Base-by-base conservation (phyloP, 1,140 invertebrate genomes). In the Hypothenemus hampei region DNA sequence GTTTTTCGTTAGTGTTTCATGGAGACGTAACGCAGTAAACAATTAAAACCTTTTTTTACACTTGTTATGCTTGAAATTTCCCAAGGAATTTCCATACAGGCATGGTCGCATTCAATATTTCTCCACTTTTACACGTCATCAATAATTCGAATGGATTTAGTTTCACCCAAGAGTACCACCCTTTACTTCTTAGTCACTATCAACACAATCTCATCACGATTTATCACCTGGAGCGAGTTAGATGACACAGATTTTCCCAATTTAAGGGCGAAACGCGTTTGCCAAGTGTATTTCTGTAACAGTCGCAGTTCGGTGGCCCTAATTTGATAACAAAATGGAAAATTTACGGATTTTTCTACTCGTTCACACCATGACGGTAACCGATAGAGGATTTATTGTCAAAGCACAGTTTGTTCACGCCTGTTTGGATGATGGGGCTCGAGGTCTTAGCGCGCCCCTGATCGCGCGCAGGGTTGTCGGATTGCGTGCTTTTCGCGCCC, bases 341-440 rank as follows among this genome's bases (percentile, higher is more conserved):
- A 39, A 39, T 15, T n/a, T n/a, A n/a, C 41, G 41, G 3, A 29
- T 56, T 13, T 61, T 66, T 52, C 50, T 71, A 40, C 43, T 71
- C 48, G 63, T 71, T 48, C 69, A 71, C 55, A 71, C 69, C 29
- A 67, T 71, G 63, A 70, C 68, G 7, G 63, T 71, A 31, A 68
- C 67, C 18, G 64, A 70, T 48, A 40, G 37, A 54, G 68, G 66
- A 51, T 69, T 58, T 53, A 60, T 69, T 16, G 53, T 71, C 5
- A 57, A 66, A 47, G 67, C 67, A 33, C 68, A 71, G 54, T 70
- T 68, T 57, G 63, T 71, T 31, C 69, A 71, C 48, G 57, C 69
- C 10, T 55, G 65, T 37, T 41, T 52, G 15, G 58, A n/a, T n/a
- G n/a, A n/a, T n/a, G 39, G 10, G 51, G 53, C 35, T 26, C 55